These are phyloP conservation scores for Chinchilla lanigera DNA, from an alignment of 2,113 vertebrate genomes.

Conservation along the genomic window DNA sequence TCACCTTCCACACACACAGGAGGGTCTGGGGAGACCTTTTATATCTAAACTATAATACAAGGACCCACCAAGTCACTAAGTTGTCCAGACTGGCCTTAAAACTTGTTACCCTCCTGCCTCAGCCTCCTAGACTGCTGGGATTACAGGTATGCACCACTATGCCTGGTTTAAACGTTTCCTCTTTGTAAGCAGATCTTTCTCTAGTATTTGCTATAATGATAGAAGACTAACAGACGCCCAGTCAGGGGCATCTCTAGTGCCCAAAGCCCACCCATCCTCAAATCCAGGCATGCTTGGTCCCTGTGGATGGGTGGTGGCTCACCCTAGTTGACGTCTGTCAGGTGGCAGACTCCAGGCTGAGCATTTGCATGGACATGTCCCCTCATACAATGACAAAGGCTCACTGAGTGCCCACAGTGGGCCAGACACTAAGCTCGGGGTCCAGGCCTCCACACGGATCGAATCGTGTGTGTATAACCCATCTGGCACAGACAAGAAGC, in stretches of 20 bases:
- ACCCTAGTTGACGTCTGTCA: not conserved
- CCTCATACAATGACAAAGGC: not conserved
- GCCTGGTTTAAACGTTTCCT: not conserved
- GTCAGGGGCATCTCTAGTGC: not conserved
- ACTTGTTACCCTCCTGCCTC: not conserved
- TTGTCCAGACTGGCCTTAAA: not conserved
- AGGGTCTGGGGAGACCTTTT: not conserved
- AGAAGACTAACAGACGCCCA: not conserved
- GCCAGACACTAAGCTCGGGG: not conserved
- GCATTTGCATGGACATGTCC: not conserved
- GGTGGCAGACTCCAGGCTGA: not conserved
- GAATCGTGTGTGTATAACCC: fast-evolving
- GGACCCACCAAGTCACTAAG: not conserved
- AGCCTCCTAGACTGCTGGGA: not conserved
- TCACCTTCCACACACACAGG: not conserved
- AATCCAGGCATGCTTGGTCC: not conserved
- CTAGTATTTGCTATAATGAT: not conserved
- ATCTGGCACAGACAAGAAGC: not conserved
- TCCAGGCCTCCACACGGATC: not conserved
- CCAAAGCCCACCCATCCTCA: not conserved
- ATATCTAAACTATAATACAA: not conserved
- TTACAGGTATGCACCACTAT: not conserved
- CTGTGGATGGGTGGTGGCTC: not conserved
- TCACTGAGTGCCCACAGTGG: not conserved
- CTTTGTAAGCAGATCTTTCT: not conserved